phyloP scores from a whole-genome alignment of 2,888 invertebrate species.

The Nipponacmea schrenckii region DNA sequence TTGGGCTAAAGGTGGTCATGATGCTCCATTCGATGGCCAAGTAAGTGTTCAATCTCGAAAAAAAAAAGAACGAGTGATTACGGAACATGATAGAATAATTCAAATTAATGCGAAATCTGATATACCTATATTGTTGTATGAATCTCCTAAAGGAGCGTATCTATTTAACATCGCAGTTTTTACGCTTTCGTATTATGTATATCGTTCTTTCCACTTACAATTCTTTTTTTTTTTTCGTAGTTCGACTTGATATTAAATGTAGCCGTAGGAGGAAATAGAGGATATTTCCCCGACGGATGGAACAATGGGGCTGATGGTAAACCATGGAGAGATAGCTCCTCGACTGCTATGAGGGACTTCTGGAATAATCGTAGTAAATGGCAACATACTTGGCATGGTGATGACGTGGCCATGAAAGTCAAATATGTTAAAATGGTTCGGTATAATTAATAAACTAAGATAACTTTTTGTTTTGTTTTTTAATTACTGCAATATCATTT shows the following conservation, averaged over 20 bases:
- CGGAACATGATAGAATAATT: too few species aligned
- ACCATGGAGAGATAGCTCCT: conserved; percentile 79
- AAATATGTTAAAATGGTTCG: conserved; percentile 75
- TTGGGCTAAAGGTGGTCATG: conserved; percentile 42
- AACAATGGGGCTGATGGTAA: conserved; percentile 69
- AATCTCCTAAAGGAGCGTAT: too few species aligned
- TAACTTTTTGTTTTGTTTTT: too few species aligned
- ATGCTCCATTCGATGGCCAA: conserved; percentile 53
- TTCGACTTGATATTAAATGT: conserved; percentile 57
- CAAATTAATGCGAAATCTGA: too few species aligned
- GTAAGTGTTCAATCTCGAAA: conserved; percentile 23
- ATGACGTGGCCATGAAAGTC: conserved; percentile 73
- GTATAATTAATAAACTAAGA: conserved; percentile 24
- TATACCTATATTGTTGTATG: too few species aligned
- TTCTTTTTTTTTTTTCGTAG: conserved; percentile 65
- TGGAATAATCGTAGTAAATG: conserved; percentile 74
- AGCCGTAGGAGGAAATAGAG: conserved; percentile 62
- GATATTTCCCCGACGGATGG: conserved; percentile 61
- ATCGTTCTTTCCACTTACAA: background rate
- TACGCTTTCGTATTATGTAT: too few species aligned
- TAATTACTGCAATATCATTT: background rate
- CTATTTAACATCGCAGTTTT: too few species aligned
- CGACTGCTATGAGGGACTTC: conserved; percentile 74
- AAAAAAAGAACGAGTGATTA: too few species aligned
- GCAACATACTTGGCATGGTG: conserved; percentile 75